Evolutionary conservation across 1,140 invertebrate genomes (phyloP).

Genomic region (Drosophila tristis): DNA sequence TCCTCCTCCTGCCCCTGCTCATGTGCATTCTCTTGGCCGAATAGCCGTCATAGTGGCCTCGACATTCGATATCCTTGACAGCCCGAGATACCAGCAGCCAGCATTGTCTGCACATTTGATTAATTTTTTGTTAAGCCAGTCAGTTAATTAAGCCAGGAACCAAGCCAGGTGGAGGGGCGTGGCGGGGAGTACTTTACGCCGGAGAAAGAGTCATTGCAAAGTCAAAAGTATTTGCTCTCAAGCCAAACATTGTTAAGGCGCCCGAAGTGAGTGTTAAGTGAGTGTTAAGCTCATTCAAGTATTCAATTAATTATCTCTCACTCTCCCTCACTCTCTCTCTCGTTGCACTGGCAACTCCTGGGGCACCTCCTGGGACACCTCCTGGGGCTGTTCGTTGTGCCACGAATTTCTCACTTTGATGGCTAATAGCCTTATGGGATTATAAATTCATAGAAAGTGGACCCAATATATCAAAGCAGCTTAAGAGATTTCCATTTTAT

Average conservation of each 20-base stretch:
- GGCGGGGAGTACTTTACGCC: neutral
- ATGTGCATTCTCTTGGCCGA: conserved; percentile 23
- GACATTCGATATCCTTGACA: conserved; percentile 23
- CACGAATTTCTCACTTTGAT: conserved; percentile 3
- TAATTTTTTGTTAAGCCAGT: conserved; percentile 43
- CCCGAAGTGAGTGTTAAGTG: conserved; percentile 29
- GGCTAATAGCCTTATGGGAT: conserved; percentile 23
- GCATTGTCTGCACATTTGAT: conserved; percentile 36
- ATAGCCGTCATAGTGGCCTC: conserved; percentile 28
- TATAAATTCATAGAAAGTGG: conserved; percentile 20
- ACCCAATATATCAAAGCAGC: conserved; percentile 2
- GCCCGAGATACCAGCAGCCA: conserved; percentile 10
- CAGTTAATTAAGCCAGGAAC: conserved; percentile 49
- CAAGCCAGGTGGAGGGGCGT: neutral
- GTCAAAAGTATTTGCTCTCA: conserved; percentile 10
- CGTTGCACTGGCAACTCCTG: neutral
- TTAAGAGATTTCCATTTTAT: conserved; percentile 8
- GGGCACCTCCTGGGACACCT: too few relatives aligned
- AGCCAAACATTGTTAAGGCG: conserved; percentile 15
- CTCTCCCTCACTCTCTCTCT: neutral
- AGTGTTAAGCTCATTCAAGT: conserved; percentile 40
- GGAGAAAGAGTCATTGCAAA: neutral
- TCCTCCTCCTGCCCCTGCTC: neutral
- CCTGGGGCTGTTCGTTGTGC: neutral
- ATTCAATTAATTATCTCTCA: conserved; percentile 46